Base-by-base conservation (phyloP, 2,113 vertebrate species). In the Dolichotis patagonum region DNA sequence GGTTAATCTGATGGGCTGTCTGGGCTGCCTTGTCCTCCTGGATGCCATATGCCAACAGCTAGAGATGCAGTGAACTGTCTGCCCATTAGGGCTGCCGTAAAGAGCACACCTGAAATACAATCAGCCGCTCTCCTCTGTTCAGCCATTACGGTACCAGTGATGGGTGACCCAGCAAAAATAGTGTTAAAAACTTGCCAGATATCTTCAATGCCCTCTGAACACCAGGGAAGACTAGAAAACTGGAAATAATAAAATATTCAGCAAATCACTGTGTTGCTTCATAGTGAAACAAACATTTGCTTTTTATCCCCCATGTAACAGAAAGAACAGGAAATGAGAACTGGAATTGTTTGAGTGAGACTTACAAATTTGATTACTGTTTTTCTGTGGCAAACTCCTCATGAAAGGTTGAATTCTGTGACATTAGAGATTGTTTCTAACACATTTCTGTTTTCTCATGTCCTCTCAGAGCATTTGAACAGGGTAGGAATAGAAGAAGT, bases 1-100 rank as follows among this genome's bases (percentile, higher is more conserved):
- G 97, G 98, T 98, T 98, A 98, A 99, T 98, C 97, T 98, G 98
- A 98, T 98, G 97, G 98, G 98, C 93, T 98, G 98, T 97, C 96
- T 98, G 98, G 88, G 97, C 93, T 97, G 98, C 98, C 96, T 98
- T 98, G 85, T 97, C 97, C 96, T 98, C 84, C 96, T 98, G 97
- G 90, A 98, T 98, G 97, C 98, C 98, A 98, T 98, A 98, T 98
- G 98, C 97, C 98, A 98, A 96, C 75, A 98, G 95, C 94, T 97
- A 97, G 97, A 98, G 82, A 97, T 30, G 46, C 92, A 97, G 80
- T 97, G 97, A 98, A 98, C 98, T 98, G 85, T 96, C 98, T 98
- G 85, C 83, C 98, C 93, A 96, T 98, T 98, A 97, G 67, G 80
- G 7, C 87, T 95, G 81, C 91, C 97, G 89, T 98, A 97, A 98